These are phyloP conservation scores for Smittia aterrima DNA, from an alignment of 2,888 invertebrate genomes.

Conservation along the genomic window DNA sequence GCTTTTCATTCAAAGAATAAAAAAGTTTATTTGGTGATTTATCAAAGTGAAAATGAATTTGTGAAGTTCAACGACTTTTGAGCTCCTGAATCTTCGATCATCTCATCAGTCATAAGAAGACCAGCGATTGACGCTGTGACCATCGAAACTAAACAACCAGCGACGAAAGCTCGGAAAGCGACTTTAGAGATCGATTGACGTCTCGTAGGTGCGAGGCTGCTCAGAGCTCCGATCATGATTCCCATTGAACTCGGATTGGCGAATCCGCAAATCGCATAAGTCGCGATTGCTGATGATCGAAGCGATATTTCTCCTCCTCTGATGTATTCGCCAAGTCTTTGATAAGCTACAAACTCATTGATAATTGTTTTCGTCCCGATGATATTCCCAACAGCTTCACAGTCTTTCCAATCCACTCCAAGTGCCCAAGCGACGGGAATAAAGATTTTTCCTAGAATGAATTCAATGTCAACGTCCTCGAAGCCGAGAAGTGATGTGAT, in stretches of 20 bases:
- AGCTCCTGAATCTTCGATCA: slow-evolving; percentile 47
- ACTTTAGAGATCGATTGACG: slow-evolving; percentile 65
- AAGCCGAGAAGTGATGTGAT: slow-evolving; percentile 74
- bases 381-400: slow-evolving; percentile 71
- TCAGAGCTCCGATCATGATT: slow-evolving; percentile 75
- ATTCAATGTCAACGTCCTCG: slow-evolving; percentile 63
- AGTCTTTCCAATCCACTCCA: slow-evolving; percentile 69
- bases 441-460: slow-evolving; percentile 81
- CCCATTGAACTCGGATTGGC: slow-evolving; percentile 86
- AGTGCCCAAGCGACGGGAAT: slow-evolving; percentile 88
- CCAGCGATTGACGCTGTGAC: slow-evolving; percentile 89
- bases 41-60: too few species aligned
- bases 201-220: slow-evolving; percentile 74
- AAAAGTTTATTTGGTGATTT: too few species aligned
- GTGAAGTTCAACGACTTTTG: too few species aligned
- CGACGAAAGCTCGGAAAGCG: slow-evolving; percentile 73
- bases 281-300: slow-evolving; percentile 78
- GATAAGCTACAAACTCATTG: slow-evolving; percentile 91
- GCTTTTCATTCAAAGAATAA: too few species aligned
- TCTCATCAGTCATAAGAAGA: slow-evolving; percentile 56
- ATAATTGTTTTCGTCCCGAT: slow-evolving; percentile 87
- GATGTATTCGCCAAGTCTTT: slow-evolving; percentile 67
- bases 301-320: slow-evolving; percentile 56
- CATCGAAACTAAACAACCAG: slow-evolving; percentile 80
- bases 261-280: slow-evolving; percentile 89